Evolutionary conservation across 2,113 vertebrate genomes (phyloP).

Genomic region (Channa maculata): DNA sequence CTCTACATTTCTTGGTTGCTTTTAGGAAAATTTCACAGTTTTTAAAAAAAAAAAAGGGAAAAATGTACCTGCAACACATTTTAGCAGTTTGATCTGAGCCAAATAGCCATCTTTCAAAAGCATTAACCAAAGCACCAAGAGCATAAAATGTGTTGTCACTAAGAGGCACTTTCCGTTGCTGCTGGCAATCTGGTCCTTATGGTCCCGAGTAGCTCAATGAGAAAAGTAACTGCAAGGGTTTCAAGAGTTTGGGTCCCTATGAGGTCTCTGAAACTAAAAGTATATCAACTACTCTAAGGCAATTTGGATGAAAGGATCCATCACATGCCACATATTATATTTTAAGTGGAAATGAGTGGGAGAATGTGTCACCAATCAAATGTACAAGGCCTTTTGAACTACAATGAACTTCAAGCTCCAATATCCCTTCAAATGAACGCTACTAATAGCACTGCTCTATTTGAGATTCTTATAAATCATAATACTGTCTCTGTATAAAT

Average conservation of each 20-base stretch:
- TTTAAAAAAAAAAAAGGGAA: not conserved
- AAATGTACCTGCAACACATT: not conserved
- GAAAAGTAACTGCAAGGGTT: slow-evolving; percentile 45
- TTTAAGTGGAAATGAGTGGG: slow-evolving; percentile 68
- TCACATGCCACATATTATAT: slow-evolving; percentile 36
- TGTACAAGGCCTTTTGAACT: slow-evolving; percentile 52
- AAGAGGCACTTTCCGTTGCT: slow-evolving; percentile 50
- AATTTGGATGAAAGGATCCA: slow-evolving; percentile 63
- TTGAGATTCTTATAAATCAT: slow-evolving; percentile 9
- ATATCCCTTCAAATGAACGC: slow-evolving; percentile 41
- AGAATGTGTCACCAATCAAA: slow-evolving; percentile 54
- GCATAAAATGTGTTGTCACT: slow-evolving; percentile 24
- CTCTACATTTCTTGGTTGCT: slow-evolving; percentile 13
- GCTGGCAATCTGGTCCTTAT: slow-evolving; percentile 38
- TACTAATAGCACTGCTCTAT: slow-evolving; percentile 28
- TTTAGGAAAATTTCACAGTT: not conserved
- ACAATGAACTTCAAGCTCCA: slow-evolving; percentile 28
- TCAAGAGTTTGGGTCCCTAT: slow-evolving; percentile 59
- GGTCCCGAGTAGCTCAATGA: slow-evolving; percentile 29
- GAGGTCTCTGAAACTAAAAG: slow-evolving; percentile 63
- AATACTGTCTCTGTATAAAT: too few relatives aligned
- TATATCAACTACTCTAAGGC: slow-evolving; percentile 47
- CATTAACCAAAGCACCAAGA: slow-evolving; percentile 18
- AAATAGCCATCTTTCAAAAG: slow-evolving; percentile 26
- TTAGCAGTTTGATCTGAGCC: too few relatives aligned